Evolutionary conservation across 2,888 invertebrate genomes (phyloP).

Genomic region (Tiliacea citrago): DNA sequence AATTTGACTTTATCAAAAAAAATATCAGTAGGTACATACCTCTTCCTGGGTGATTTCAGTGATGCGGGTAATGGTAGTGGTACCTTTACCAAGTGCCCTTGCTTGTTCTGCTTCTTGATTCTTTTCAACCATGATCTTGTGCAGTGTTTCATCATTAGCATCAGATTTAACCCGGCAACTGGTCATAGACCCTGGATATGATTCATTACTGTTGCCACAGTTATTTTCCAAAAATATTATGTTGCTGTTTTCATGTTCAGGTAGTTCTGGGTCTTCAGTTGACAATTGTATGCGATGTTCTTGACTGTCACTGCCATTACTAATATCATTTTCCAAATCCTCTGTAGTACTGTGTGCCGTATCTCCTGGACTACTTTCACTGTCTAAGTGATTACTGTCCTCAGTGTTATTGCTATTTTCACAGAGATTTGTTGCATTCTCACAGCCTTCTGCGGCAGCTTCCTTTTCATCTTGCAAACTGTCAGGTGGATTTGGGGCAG

Average conservation of each 20-base stretch:
- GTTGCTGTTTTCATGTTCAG: constrained; percentile 64
- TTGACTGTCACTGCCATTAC: constrained; percentile 55
- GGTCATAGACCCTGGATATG: constrained; percentile 66
- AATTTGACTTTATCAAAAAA: background rate
- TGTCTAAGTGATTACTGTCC: constrained; percentile 66
- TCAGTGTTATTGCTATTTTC: constrained; percentile 70
- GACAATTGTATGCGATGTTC: constrained; percentile 45
- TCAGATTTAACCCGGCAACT: constrained; percentile 68
- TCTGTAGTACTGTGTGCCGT: constrained; percentile 48
- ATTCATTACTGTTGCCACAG: constrained; percentile 73
- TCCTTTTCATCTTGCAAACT: constrained; percentile 63
- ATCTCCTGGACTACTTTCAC: constrained; percentile 48
- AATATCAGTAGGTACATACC: constrained; percentile 38
- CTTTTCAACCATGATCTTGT: constrained; percentile 61
- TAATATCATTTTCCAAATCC: constrained; percentile 58
- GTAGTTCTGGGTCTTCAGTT: constrained; percentile 39
- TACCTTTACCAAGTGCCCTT: constrained; percentile 52
- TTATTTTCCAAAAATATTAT: constrained; percentile 64
- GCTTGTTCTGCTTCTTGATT: constrained; percentile 54
- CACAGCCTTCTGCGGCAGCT: constrained; percentile 57
- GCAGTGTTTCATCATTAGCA: constrained; percentile 56
- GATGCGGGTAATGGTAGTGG: constrained; percentile 47
- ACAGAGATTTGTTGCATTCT: constrained; percentile 64
- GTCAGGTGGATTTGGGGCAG: constrained; percentile 60
- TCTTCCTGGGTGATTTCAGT: constrained; percentile 51